phyloP scores from a whole-genome alignment of 2,797 vertebrate genomes.

The Paratrypauchen microcephalus region DNA sequence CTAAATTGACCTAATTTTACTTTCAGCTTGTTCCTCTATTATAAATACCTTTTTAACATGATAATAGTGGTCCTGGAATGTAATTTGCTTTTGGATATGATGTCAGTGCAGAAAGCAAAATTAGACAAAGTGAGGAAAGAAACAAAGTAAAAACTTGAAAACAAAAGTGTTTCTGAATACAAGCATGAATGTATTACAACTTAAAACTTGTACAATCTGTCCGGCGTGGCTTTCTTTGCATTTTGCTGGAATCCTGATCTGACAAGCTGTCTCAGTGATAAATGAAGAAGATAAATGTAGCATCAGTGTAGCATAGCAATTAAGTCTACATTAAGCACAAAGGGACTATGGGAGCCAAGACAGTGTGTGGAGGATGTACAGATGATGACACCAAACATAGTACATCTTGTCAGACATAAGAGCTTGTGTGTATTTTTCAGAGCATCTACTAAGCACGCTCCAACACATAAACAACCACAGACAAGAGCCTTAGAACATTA shows the following conservation, averaged over 20 bases:
- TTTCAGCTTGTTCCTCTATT: conserved; percentile 13
- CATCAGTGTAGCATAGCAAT: conserved; percentile 48
- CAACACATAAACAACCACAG: conserved; percentile 39
- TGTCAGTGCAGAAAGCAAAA: conserved; percentile 31
- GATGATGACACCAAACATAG: conserved; percentile 50
- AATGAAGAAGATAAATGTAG: conserved; percentile 65
- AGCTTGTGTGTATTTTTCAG: conserved; percentile 33
- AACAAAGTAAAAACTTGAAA: conserved; percentile 21
- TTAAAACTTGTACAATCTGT: conserved; percentile 30
- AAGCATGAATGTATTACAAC: conserved; percentile 42
- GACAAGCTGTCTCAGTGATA: conserved; percentile 66
- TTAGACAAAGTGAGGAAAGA: conserved; percentile 8
- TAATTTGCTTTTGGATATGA: conserved; percentile 32
- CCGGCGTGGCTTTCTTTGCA: conserved; percentile 27
- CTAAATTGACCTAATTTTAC: conserved; percentile 28
- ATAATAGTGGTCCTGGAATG: conserved; percentile 30
- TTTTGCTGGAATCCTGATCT: conserved; percentile 47
- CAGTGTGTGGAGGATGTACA: conserved; percentile 31
- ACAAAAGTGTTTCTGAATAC: conserved; percentile 42
- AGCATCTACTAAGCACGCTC: conserved; percentile 22
- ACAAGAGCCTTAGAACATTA: not conserved
- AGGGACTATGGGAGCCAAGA: conserved; percentile 31
- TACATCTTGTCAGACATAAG: conserved; percentile 34
- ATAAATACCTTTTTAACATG: conserved; percentile 28
- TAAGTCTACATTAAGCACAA: conserved; percentile 51